Conservation (phyloP, 2,888 invertebrate genomes). For the Marasmarcha lunaedactyla region DNA sequence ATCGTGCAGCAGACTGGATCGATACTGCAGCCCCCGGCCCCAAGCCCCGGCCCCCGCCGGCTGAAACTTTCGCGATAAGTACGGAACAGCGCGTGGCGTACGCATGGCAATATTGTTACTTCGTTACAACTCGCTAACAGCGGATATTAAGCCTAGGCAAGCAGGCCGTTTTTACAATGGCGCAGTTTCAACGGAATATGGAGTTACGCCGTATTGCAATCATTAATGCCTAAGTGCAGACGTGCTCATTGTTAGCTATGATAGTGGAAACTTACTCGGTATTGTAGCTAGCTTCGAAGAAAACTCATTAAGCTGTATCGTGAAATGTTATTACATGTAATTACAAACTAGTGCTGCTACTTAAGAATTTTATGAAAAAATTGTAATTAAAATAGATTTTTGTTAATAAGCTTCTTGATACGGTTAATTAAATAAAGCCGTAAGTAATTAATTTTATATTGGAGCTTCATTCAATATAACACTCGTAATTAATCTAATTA, state of each 20-base stretch:
- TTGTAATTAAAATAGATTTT: too few species aligned
- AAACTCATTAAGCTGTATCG: too few species aligned
- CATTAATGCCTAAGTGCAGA: conserved; percentile 22
- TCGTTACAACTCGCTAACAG: conserved; percentile 64
- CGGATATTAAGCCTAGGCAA: conserved; percentile 63
- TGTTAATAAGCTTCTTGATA: too few species aligned
- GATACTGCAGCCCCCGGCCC: conserved; percentile 43
- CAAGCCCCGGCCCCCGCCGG: conserved; percentile 26
- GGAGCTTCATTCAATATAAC: too few species aligned
- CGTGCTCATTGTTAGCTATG: neutral
- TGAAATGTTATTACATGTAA: too few species aligned
- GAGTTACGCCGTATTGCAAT: conserved; percentile 48
- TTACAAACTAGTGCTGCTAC: too few species aligned
- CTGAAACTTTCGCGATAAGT: conserved; percentile 70
- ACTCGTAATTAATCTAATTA: too few species aligned
- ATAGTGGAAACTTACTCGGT: too few species aligned
- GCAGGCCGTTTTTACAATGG: conserved; percentile 55
- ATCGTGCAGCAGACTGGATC: conserved; percentile 64
- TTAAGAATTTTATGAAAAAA: too few species aligned
- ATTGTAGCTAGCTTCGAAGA: too few species aligned
- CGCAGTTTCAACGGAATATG: conserved; percentile 50
- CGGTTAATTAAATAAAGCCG: too few species aligned
- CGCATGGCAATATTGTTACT: conserved; percentile 70
- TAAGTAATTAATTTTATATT: too few species aligned
- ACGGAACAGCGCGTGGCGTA: conserved; percentile 68